Conservation (phyloP, 2,888 invertebrate species). For the Dyspetes luteomarginatus region DNA sequence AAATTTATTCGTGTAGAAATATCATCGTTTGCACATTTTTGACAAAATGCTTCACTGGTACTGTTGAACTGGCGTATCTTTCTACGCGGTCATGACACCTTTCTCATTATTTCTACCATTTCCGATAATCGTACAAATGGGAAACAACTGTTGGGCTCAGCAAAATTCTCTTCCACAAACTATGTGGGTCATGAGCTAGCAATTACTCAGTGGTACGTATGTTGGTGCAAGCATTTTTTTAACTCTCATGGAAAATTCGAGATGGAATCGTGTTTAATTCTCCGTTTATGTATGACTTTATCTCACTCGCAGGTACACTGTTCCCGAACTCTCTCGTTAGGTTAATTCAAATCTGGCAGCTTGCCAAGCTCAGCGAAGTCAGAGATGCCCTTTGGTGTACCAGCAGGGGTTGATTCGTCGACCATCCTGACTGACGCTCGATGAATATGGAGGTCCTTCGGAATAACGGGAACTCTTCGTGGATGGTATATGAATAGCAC, state of each 20-base stretch:
- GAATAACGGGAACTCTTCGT: slow-evolving; percentile 65
- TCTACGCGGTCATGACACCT: background rate
- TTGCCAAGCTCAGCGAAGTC: slow-evolving; percentile 64
- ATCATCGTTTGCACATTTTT: background rate
- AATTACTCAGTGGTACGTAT: slow-evolving; percentile 40
- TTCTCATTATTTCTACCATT: background rate
- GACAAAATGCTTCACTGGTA: background rate
- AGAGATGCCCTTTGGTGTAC: slow-evolving; percentile 51
- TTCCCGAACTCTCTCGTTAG: slow-evolving; percentile 70
- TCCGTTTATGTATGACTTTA: slow-evolving; percentile 21
- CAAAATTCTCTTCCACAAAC: slow-evolving; percentile 16
- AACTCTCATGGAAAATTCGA: slow-evolving; percentile 42
- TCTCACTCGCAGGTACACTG: slow-evolving; percentile 5
- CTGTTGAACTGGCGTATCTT: background rate
- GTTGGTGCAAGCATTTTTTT: slow-evolving; percentile 23
- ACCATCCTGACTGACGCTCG: slow-evolving; percentile 62
- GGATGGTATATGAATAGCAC: slow-evolving; percentile 19
- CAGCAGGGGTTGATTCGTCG: slow-evolving; percentile 63
- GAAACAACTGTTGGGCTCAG: background rate
- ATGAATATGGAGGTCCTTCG: slow-evolving; percentile 53
- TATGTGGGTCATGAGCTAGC: slow-evolving; percentile 53
- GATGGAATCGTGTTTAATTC: slow-evolving; percentile 21
- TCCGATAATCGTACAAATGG: background rate
- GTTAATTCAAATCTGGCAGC: slow-evolving; percentile 75
- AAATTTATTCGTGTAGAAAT: background rate